Conservation (phyloP, 2,888 invertebrate genomes). For the Crocallis elinguaria region DNA sequence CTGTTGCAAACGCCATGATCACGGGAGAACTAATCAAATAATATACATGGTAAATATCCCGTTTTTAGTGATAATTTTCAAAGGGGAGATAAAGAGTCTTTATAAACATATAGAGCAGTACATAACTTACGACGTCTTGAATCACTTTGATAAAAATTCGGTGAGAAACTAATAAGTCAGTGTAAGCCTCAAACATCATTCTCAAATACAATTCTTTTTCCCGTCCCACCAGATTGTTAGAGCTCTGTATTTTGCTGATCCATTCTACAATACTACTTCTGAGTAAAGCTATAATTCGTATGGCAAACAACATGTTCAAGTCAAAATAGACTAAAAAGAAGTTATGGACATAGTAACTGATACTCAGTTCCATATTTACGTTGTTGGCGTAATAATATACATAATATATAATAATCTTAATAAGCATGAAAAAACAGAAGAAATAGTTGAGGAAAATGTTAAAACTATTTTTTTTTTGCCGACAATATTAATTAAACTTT, state of each 20-base stretch:
- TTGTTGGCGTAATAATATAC: neutral
- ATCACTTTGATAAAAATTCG: conserved; percentile 11
- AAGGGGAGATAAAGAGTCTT: neutral
- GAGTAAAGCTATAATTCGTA: conserved; percentile 2
- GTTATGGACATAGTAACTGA: neutral
- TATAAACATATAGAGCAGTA: neutral
- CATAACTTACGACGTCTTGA: conserved; percentile 24
- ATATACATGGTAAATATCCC: no score
- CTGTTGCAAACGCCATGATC: no score
- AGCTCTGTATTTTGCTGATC: neutral
- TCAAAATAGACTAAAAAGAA: neutral
- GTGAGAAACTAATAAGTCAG: conserved; percentile 19
- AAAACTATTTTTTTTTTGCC: neutral
- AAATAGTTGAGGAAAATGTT: neutral
- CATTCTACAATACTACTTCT: neutral
- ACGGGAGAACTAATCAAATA: no score
- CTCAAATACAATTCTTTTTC: neutral
- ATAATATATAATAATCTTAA: neutral
- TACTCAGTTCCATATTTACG: no score
- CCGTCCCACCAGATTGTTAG: neutral
- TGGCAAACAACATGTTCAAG: conserved; percentile 8
- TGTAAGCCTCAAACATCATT: conserved; percentile 10
- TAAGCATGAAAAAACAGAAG: neutral
- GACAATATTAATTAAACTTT: neutral
- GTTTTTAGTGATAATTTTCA: no score